Conservation (phyloP, 2,888 invertebrate species). For the Leptopilina myrica region DNA sequence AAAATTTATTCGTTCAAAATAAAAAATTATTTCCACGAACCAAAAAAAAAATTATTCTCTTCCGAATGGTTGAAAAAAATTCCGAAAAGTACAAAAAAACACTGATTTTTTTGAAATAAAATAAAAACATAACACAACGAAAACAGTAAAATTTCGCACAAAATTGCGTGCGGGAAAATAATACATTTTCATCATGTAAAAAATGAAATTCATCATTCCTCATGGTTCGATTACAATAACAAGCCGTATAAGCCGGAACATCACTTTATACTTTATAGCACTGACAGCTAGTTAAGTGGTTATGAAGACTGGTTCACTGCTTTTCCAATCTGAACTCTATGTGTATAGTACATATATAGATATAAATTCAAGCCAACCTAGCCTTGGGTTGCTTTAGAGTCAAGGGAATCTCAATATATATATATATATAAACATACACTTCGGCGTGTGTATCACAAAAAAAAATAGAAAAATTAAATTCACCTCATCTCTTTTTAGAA, state of each 20-base stretch:
- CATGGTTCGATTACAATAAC: background rate
- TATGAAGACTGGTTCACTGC: conserved; percentile 19
- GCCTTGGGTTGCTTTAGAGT: conserved; percentile 6
- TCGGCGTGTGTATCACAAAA: background rate
- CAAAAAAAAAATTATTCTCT: too few species aligned
- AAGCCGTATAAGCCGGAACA: conserved; percentile 1
- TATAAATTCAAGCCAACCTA: conserved; percentile 12
- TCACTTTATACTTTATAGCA: conserved; percentile 22
- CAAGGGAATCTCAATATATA: background rate
- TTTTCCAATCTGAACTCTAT: conserved; percentile 7
- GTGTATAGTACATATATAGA: too few species aligned
- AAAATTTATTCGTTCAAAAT: too few species aligned
- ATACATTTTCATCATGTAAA: background rate
- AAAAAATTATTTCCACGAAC: too few species aligned
- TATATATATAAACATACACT: background rate
- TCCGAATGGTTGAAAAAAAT: too few species aligned
- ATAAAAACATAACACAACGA: too few species aligned
- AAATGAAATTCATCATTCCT: background rate
- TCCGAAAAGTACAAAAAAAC: too few species aligned
- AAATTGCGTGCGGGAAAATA: too few species aligned
- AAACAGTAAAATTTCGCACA: too few species aligned
- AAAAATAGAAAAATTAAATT: conserved; percentile 11
- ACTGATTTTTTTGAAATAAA: too few species aligned
- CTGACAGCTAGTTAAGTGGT: conserved; percentile 31
- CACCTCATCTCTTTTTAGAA: background rate